phyloP scores from a whole-genome alignment of 2,888 invertebrate genomes.

The Drosophila lacicola region DNA sequence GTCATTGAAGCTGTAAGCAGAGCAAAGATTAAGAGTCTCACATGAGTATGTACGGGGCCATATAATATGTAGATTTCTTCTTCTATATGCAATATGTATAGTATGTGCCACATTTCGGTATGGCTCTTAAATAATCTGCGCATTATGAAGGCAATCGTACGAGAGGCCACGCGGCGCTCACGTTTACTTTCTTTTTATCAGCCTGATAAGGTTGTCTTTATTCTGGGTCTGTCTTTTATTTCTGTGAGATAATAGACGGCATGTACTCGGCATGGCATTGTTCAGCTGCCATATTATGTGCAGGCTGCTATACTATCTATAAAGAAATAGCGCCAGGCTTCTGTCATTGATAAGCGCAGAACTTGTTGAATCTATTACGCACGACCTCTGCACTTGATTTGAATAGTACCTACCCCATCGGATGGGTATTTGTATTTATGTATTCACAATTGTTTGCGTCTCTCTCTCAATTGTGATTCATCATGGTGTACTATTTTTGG shows the following conservation, averaged over 20 bases:
- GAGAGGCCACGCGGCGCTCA: slow-evolving; percentile 42
- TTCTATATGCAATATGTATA: background rate
- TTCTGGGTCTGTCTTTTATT: slow-evolving; percentile 48
- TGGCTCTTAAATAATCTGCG: slow-evolving; percentile 41
- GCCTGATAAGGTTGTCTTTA: slow-evolving; percentile 51
- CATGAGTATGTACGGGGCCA: slow-evolving; percentile 1
- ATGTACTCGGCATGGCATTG: slow-evolving; percentile 44
- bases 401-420: slow-evolving; percentile 24
- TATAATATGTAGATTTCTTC: too few species aligned
- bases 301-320: slow-evolving; percentile 14
- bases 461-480: slow-evolving; percentile 41
- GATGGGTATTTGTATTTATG: slow-evolving; percentile 15
- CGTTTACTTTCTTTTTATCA: slow-evolving; percentile 59
- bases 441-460: slow-evolving; percentile 18
- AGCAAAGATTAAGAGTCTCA: slow-evolving; percentile 26
- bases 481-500: slow-evolving; percentile 42
- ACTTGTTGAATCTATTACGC: slow-evolving; percentile 49
- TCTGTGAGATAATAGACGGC: slow-evolving; percentile 44
- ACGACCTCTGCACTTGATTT: slow-evolving; percentile 59
- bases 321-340: slow-evolving; percentile 35
- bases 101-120: slow-evolving; percentile 15
- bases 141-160: slow-evolving; percentile 50
- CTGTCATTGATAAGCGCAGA: slow-evolving; percentile 57
- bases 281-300: slow-evolving; percentile 26
- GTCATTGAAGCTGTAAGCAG: slow-evolving; percentile 81